Percentiles rank a stretch among this genome's conserved stretches.
phyloP scores from a whole-genome alignment of 2,888 invertebrate genomes.

The Ceriagrion tenellum region DNA sequence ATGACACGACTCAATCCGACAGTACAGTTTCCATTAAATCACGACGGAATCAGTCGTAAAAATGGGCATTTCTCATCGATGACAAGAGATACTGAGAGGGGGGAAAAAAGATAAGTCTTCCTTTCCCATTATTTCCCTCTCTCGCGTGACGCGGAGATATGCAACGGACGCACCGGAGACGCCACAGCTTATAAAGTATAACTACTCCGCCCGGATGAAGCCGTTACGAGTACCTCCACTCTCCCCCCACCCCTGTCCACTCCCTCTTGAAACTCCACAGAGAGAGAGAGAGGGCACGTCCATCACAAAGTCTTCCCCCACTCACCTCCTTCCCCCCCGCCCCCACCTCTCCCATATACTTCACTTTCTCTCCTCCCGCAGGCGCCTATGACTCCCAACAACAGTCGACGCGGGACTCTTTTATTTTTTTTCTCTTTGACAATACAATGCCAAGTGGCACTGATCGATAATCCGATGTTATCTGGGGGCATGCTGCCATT shows the following conservation, averaged over 20 bases:
- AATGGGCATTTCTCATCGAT: not conserved
- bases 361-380: constrained; percentile 5
- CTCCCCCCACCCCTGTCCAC: not conserved
- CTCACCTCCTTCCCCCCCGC: not conserved
- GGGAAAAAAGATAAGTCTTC: not conserved
- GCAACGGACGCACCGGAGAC: not conserved
- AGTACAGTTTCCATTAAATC: not conserved
- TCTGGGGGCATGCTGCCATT: constrained; percentile 22
- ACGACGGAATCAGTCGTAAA: not conserved
- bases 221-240: not conserved
- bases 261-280: too few relatives aligned
- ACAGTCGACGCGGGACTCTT: not conserved
- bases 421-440: not conserved
- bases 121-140: not conserved
- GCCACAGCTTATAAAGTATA: not conserved
- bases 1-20: not conserved
- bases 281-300: not conserved
- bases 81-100: not conserved
- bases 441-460: constrained; percentile 36
- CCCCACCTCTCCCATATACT: not conserved
- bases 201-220: not conserved
- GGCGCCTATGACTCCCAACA: constrained; percentile 26
- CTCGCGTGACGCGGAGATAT: not conserved
- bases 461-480: constrained; percentile 31
- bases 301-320: not conserved